These are phyloP conservation scores for Epicampocera succincta DNA, from an alignment of 2,888 invertebrate species.

Conservation along the genomic window DNA sequence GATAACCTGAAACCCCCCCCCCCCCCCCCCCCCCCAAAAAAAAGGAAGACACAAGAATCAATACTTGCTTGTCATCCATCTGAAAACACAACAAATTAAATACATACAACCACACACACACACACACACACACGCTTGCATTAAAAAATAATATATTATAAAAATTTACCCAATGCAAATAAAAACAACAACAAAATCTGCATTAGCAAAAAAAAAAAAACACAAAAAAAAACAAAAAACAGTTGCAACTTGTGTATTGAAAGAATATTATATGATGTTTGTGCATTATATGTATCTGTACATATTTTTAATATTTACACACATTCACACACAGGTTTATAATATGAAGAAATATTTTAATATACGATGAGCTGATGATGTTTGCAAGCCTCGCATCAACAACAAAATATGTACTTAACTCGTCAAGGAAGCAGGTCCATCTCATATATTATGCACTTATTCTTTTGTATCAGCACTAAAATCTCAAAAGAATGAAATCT, in stretches of 20 bases:
- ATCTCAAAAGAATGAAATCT: conserved; percentile 38
- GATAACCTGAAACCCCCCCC: conserved; percentile 48
- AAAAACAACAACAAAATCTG: conserved; percentile 11
- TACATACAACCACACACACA: conserved; percentile 14
- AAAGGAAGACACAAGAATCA: conserved; percentile 59
- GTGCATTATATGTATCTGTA: neutral
- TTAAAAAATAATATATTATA: conserved; percentile 43
- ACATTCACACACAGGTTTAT: conserved; percentile 19
- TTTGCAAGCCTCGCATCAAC: conserved; percentile 48
- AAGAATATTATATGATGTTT: conserved; percentile 24
- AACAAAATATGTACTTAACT: conserved; percentile 26
- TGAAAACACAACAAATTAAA: conserved; percentile 34
- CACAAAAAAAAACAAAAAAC: conserved; percentile 30
- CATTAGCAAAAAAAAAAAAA: conserved; percentile 6
- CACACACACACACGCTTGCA: neutral
- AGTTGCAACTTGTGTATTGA: conserved; percentile 40
- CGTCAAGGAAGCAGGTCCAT: conserved; percentile 3
- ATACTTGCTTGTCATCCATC: conserved; percentile 56
- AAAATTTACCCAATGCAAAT: conserved; percentile 55
- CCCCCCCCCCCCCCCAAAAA: no score
- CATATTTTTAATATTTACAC: conserved; percentile 14
- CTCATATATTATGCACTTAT: conserved; percentile 38
- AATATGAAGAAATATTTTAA: conserved; percentile 54
- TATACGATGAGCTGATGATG: conserved; percentile 36
- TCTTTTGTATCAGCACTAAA: conserved; percentile 15